These are phyloP conservation scores for Loris lydekkerianus DNA, from an alignment of 2,797 vertebrate genomes.

Conservation along the genomic window DNA sequence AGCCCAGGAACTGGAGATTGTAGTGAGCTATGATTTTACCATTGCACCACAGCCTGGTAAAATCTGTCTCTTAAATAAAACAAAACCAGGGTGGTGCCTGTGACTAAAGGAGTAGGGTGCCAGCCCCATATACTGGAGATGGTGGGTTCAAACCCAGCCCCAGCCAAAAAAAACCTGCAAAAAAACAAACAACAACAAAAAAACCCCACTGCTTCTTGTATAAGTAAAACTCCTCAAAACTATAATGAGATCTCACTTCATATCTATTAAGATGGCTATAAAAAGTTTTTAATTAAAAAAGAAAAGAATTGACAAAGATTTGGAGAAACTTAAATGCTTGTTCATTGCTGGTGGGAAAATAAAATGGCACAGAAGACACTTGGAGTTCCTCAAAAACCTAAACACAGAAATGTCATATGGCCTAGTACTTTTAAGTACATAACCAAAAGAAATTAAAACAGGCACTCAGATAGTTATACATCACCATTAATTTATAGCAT, in stretches of 20 bases:
- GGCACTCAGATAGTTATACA: not conserved
- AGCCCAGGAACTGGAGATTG: too few species aligned
- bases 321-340: not conserved
- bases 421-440: not conserved
- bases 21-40: too few species aligned
- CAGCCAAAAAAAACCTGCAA: too few species aligned
- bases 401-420: not conserved
- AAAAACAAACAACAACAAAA: too few species aligned
- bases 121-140: too few species aligned
- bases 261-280: not conserved
- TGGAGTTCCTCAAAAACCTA: not conserved
- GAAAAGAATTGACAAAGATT: not conserved
- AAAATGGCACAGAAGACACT: not conserved
- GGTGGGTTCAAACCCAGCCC: too few species aligned
- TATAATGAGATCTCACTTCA: not conserved
- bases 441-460: slow-evolving; percentile 28
- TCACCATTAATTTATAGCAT: not conserved
- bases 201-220: not conserved
- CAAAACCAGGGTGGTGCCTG: too few species aligned
- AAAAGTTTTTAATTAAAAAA: not conserved
- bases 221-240: not conserved
- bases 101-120: too few species aligned
- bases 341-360: not conserved
- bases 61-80: too few species aligned
- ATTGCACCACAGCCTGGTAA: too few species aligned